Percentiles rank a stretch among this genome's conserved stretches.
These are phyloP conservation scores for Philotrypesis tridentata DNA, from an alignment of 1,140 invertebrate species.

Conservation along the genomic window DNA sequence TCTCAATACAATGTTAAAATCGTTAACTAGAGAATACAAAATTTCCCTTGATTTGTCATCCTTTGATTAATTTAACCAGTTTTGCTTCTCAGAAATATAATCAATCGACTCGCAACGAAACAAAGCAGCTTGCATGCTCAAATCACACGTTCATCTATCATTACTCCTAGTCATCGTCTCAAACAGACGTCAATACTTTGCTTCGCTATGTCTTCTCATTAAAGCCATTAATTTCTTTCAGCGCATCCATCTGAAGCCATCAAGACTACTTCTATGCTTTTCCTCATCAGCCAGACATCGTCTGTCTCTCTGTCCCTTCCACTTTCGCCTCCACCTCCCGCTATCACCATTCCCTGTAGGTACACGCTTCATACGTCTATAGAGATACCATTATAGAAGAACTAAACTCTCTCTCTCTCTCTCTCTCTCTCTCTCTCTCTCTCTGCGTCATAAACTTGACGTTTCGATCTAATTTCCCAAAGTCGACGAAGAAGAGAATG, in stretches of 20 bases:
- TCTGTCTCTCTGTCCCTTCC: background rate
- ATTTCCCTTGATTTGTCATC: background rate
- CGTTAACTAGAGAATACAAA: too few relatives aligned
- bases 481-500: background rate
- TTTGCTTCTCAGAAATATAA: background rate
- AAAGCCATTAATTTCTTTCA: background rate
- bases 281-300: background rate
- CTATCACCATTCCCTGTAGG: background rate
- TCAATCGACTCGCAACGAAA: background rate
- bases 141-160: background rate
- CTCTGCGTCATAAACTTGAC: background rate
- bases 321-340: background rate
- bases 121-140: background rate
- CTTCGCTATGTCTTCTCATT: background rate
- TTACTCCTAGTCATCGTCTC: background rate
- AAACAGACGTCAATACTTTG: background rate
- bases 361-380: background rate
- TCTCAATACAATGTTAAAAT: background rate
- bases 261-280: background rate
- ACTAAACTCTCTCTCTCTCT: conserved; percentile 9
- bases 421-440: conserved; percentile 1
- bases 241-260: background rate
- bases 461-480: conserved; percentile 35
- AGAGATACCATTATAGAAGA: conserved; percentile 26
- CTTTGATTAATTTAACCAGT: background rate